Percentiles rank a stretch among this genome's conserved stretches.
phyloP scores from a whole-genome alignment of 2,888 invertebrate genomes.

The Carpatolechia fugitivella region DNA sequence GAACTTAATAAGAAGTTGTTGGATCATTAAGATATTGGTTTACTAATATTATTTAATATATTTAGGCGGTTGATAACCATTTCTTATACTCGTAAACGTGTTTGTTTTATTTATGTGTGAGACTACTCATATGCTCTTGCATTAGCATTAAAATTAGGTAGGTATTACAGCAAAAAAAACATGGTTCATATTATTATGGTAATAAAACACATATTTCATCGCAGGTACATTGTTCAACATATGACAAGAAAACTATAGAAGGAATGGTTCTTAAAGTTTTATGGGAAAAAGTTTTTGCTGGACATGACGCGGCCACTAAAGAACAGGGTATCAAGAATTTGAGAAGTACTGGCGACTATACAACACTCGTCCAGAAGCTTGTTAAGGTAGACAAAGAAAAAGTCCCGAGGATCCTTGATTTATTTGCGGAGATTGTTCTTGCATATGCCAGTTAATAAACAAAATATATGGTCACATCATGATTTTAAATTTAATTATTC shows the following conservation, averaged over 20 bases:
- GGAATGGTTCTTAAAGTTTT: constrained; percentile 60
- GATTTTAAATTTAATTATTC: neutral
- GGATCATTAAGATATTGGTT: too few relatives aligned
- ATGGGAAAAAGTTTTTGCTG: constrained; percentile 60
- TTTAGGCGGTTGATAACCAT: too few relatives aligned
- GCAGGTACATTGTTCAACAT: constrained; percentile 38
- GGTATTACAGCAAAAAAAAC: too few relatives aligned
- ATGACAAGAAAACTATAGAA: constrained; percentile 54
- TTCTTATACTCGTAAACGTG: too few relatives aligned
- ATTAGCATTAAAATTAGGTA: too few relatives aligned
- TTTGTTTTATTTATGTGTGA: too few relatives aligned
- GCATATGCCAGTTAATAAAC: constrained; percentile 44
- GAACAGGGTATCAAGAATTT: constrained; percentile 53
- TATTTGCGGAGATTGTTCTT: constrained; percentile 55
- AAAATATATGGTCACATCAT: constrained; percentile 17
- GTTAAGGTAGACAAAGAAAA: constrained; percentile 52
- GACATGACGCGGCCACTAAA: constrained; percentile 48
- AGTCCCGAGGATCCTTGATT: constrained; percentile 44
- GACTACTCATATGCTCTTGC: too few relatives aligned
- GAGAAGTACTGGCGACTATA: constrained; percentile 49
- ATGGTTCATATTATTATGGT: constrained; percentile 8
- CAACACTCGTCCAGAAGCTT: constrained; percentile 48
- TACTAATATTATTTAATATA: too few relatives aligned
- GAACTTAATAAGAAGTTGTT: too few relatives aligned
- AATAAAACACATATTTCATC: constrained; percentile 19